Base-by-base conservation (phyloP, 1,140 invertebrate species). In the Notospermus geniculatus region DNA sequence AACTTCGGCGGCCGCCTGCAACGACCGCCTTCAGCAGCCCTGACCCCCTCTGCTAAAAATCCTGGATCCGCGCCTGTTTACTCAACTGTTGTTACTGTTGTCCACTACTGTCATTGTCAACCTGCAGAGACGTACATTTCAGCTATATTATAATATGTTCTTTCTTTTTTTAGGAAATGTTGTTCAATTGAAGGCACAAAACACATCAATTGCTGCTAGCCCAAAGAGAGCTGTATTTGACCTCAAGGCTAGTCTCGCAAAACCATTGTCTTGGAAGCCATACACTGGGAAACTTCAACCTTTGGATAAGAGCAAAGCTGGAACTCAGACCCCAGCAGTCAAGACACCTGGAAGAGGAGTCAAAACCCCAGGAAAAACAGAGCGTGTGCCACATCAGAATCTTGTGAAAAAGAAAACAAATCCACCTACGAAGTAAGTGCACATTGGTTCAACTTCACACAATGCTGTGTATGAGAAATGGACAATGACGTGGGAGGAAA, bases 201-300 rank as follows among this genome's bases (percentile, higher is more conserved):
- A 53, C 43, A 45, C 27, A 19, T 25, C 23, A 9, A 50, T 50
- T 17, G 52, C 19, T 39, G 59, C 46, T 28, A 68, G 69, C 2
- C 60, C 66, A 0, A 69, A 65, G 54, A 74, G 72, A 56, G 69
- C 2, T 64, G 45, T 59, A 9, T 79, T 78, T 71, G 74, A 77
- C 46, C 59, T 76, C 19, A 72, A 74, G 54, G 75, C 74, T 7
- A 77, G 75, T 70, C 66, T 78, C n/a, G 67, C 74, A 27, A 61
- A 67, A 54, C 75, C 73, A 23, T 61, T 77, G 17, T 71, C 73
- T 23, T 79, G 76, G 76, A 79, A 73, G 54, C 50, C 71, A 5
- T 73, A 77, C 64, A 74, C 70, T 43, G 76, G 74, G 19, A 77
- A 75, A 60, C 65, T 77, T 55, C 71, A 75, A 62, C 69, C 72